Base-by-base conservation (phyloP, 1,140 invertebrate genomes). In the Meloidogyne exigua region DNA sequence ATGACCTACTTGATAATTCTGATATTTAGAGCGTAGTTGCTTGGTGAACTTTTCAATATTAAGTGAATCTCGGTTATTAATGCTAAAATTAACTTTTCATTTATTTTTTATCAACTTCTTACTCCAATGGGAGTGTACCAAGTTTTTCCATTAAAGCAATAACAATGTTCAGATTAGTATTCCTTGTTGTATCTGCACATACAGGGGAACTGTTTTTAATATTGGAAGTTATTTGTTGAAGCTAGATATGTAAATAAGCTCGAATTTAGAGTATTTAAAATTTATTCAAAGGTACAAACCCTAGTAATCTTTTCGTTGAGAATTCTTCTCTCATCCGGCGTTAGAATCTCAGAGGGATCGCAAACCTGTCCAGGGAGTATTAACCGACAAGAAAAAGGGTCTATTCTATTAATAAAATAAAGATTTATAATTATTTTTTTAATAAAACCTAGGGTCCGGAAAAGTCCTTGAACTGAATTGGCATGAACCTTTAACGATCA, bases 21-120 rank as follows among this genome's bases (percentile, higher is more conserved):
- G 80, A 70, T 84, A 86, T 65, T 75, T 79, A 23, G 80, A 70
- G 15, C 86, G 76, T 25, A 87, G 67, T 26, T 79, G 76, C 65
- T 86, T 86, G 12, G 84, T 84, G 65, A 86, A 86, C 71, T 84
- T 85, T 68, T 86, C 86, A 42, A 86, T 82, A 68, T 80, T 80
- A 42, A 80, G 79, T 15, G 84, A 68, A 12, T 76, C 67, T 5
- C 63, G 42, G n/a, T 36, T 71, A 62, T 25, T 42, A 25, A 5
- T 1, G 62, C 36, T 71, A 62, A 25, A 18, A 69, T 69, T 36
- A 13, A 62, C 11, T 32, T 1, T 21, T 2, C 23, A 10, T 7
- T 63, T 13, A 62, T 72, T 11, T 11, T 18, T 57, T 13, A 36
- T 64, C 15, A 26, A 64, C 15, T 2, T 7, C 36, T 62, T 23